Conservation (phyloP, 2,797 vertebrate genomes). For the Etheostoma perlongum region DNA sequence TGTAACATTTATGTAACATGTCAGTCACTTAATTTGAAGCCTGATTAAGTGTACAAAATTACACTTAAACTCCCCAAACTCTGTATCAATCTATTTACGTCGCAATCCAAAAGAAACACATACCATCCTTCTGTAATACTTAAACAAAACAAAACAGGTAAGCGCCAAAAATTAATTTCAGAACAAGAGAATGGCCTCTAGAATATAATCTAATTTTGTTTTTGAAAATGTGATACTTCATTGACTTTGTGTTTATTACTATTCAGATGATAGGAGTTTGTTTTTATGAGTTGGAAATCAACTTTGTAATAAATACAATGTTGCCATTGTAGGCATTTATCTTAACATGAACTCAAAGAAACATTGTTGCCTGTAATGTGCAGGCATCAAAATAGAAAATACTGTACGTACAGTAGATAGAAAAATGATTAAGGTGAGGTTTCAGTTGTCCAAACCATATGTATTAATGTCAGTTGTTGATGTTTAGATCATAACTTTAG, state of each 20-base stretch:
- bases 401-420: not conserved
- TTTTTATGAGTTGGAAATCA: conserved; percentile 26
- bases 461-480: conserved; percentile 18
- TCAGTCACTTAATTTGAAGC: conserved; percentile 30
- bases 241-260: conserved; percentile 31
- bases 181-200: not conserved
- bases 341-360: conserved; percentile 18
- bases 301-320: conserved; percentile 26
- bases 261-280: conserved; percentile 8
- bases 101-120: conserved; percentile 29
- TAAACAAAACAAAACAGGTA: not conserved
- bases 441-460: conserved; percentile 15
- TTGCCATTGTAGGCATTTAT: conserved; percentile 7
- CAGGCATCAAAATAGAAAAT: conserved; percentile 2
- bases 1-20: conserved; percentile 15
- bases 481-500: not conserved
- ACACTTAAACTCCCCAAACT: not conserved
- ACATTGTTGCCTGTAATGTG: conserved; percentile 2
- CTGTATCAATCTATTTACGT: not conserved
- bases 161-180: conserved; percentile 14
- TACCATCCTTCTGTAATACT: not conserved
- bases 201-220: conserved; percentile 6
- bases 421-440: not conserved
- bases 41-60: conserved; percentile 14
- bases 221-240: conserved; percentile 23